Evolutionary conservation across 1,140 invertebrate species (phyloP), one percentile per base, ranked within the genome.

Genomic region (Rhopalosiphum padi): DNA sequence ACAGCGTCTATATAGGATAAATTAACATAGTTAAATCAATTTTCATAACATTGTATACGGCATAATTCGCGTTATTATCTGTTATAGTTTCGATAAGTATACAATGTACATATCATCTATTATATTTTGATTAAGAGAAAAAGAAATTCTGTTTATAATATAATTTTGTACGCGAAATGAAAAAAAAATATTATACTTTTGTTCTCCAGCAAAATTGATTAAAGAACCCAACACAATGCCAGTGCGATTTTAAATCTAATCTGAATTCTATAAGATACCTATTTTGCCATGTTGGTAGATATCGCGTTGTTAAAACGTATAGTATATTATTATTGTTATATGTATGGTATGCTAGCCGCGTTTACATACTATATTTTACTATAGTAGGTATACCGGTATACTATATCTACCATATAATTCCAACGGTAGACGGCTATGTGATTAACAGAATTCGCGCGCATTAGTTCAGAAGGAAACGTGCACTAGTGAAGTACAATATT

Each of bases 381-480:
- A 35, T 77, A n/a, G 15, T 53, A 53, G 53, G 53, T n/a, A n/a
- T 46, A 46, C 7, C 9, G 9, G 41, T 41, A 41, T 41, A 41
- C 3, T 9, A 7, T 46, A 46, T 9, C 60, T 68, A 77, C 15
- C 60, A 77, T 77, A 18, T 77, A 18, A 77, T 77, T 77, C 15
- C 15, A n/a, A 68, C 60, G 60, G 30, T 68, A 77, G 60, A 77
- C 30, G 60, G 11, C 60, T 77, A 68, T 68, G 30, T 77, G 60
- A 77, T 77, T 77, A 77, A 30, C 22, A 53, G 35, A 89, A 48
- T 46, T 87, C 15, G 30, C 43, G 85, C 18, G 25, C n/a, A 77
- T 87, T 87, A 46, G 30, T 77, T 87, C 43, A 25, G 85, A 30
- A 43, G 85, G 25, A 87, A 89, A 89, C 87, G 48, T 53, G 48